Evolutionary conservation across 2,113 vertebrate genomes (phyloP).

Genomic region (Pedetes capensis): DNA sequence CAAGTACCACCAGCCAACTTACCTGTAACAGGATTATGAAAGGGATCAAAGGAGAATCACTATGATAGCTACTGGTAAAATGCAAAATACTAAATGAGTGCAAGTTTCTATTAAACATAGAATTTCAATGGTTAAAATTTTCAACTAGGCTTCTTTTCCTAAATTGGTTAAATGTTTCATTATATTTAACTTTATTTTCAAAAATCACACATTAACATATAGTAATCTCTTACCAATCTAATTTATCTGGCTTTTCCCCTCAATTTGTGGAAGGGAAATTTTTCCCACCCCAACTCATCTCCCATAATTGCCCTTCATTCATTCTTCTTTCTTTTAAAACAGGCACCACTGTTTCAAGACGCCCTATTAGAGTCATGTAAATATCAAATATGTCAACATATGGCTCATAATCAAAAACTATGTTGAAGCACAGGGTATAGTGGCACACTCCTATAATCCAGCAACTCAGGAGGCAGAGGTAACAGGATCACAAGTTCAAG

Average conservation of each 20-base stretch:
- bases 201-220: background rate
- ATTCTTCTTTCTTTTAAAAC: background rate
- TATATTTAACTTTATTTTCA: background rate
- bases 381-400: background rate
- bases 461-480: no score
- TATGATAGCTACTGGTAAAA: background rate
- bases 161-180: background rate
- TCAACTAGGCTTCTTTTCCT: background rate
- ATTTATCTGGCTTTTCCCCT: background rate
- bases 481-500: no score
- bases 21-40: fast-evolving
- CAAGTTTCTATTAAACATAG: background rate
- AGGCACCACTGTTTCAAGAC: background rate
- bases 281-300: background rate
- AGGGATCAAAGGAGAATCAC: background rate
- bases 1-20: background rate
- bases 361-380: background rate
- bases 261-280: background rate
- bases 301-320: background rate
- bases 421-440: no score
- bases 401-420: background rate
- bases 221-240: background rate
- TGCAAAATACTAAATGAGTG: background rate
- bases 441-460: no score
- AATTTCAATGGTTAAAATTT: background rate